phyloP scores from a whole-genome alignment of 2,797 vertebrate genomes.

The Micromesistius poutassou region DNA sequence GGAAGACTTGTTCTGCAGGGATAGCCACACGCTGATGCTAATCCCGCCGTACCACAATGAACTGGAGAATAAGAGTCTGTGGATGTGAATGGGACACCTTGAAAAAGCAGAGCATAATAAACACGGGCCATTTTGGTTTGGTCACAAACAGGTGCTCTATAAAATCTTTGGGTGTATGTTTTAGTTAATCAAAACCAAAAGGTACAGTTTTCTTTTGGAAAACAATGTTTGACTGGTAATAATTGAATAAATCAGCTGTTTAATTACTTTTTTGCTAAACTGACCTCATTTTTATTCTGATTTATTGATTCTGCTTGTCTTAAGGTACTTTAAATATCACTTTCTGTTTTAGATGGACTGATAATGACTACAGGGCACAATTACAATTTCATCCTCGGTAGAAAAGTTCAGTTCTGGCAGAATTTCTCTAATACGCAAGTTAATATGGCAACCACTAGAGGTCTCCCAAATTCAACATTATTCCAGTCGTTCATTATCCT shows the following conservation, averaged over 20 bases:
- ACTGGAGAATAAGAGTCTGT: not conserved
- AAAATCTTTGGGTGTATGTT: not conserved
- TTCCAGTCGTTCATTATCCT: slow-evolving; percentile 46
- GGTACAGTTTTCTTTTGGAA: not conserved
- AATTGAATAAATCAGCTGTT: not conserved
- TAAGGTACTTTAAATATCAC: not conserved
- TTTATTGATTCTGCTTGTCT: not conserved
- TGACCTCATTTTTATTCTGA: not conserved
- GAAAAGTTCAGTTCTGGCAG: not conserved
- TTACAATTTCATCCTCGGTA: not conserved
- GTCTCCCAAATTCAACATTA: slow-evolving; percentile 55
- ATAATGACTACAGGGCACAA: not conserved
- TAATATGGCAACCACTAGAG: slow-evolving; percentile 52
- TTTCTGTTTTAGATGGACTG: not conserved
- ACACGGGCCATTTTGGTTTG: not conserved
- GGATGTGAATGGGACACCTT: not conserved
- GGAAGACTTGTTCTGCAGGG: not conserved
- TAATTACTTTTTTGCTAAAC: not conserved
- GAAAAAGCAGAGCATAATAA: not conserved
- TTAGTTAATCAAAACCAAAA: not conserved
- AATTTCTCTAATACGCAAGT: not conserved
- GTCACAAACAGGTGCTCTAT: not conserved
- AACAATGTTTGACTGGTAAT: not conserved
- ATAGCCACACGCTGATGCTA: not conserved
- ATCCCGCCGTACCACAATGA: not conserved